phyloP scores from a whole-genome alignment of 1,140 invertebrate genomes.

The Heliconius hewitsoni region DNA sequence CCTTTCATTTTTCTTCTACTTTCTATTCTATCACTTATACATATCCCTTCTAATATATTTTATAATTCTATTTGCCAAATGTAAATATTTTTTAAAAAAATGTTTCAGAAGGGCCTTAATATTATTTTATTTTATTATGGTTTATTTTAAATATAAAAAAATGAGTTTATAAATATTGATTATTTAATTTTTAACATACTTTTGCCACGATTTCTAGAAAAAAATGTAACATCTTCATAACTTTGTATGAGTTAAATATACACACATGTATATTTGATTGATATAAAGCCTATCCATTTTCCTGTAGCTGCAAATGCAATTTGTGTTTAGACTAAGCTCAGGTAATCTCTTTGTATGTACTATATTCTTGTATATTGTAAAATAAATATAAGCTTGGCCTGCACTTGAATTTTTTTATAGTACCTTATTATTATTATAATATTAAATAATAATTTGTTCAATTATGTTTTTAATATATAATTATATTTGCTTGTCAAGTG shows the following conservation, averaged over 20 bases:
- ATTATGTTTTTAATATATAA: slow-evolving; percentile 10
- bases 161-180: not conserved
- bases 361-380: slow-evolving; percentile 80
- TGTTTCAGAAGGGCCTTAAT: not conserved
- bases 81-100: slow-evolving; percentile 23
- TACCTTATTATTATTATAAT: slow-evolving; percentile 8
- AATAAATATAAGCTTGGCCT: slow-evolving; percentile 43
- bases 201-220: slow-evolving; percentile 26
- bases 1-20: not conserved
- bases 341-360: slow-evolving; percentile 66
- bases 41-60: slow-evolving; percentile 13
- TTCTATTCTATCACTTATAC: not conserved
- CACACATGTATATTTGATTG: not conserved
- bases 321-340: slow-evolving; percentile 43
- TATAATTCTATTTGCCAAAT: slow-evolving; percentile 14
- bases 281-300: not conserved
- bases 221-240: slow-evolving; percentile 5
- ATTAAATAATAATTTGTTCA: not conserved
- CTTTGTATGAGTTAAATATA: slow-evolving; percentile 27
- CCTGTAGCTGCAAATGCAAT: slow-evolving; percentile 39
- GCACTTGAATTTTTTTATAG: slow-evolving; percentile 21
- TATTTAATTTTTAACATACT: slow-evolving; percentile 12
- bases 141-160: not conserved
- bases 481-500: slow-evolving; percentile 9
- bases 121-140: not conserved